Percentiles rank a stretch among this genome's conserved stretches.
Evolutionary conservation across 1,140 invertebrate species (phyloP).

Genomic region (Medauroidea extradentata): DNA sequence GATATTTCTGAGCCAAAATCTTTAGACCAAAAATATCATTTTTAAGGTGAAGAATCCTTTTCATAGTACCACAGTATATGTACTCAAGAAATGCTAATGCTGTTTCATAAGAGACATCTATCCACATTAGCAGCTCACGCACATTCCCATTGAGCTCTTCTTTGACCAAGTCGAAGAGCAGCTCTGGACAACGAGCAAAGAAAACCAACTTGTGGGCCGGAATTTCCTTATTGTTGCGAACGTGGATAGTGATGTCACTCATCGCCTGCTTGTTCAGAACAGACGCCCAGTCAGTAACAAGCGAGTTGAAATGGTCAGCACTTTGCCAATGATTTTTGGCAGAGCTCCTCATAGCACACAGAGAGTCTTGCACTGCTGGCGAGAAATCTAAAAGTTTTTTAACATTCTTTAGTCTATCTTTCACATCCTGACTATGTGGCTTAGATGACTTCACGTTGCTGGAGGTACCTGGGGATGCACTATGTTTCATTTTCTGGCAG

Average conservation of each 20-base stretch:
- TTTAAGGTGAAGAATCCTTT: conserved; percentile 22
- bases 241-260: conserved; percentile 43
- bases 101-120: conserved; percentile 27
- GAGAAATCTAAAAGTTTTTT: neutral
- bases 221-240: conserved; percentile 37
- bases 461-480: too few species aligned
- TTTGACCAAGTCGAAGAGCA: conserved; percentile 37
- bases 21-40: conserved; percentile 22
- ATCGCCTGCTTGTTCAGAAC: conserved; percentile 38
- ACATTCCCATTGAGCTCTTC: conserved; percentile 25
- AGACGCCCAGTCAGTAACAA: conserved; percentile 34
- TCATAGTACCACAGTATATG: conserved; percentile 41
- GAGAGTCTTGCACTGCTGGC: neutral
- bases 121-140: conserved; percentile 38
- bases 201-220: conserved; percentile 45
- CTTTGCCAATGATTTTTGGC: neutral
- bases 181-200: conserved; percentile 38
- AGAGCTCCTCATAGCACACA: neutral
- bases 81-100: conserved; percentile 44
- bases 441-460: too few species aligned
- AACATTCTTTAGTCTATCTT: neutral
- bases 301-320: neutral
- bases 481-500: too few species aligned
- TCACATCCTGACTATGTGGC: neutral
- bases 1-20: conserved; percentile 30